Conservation (phyloP, 1,140 invertebrate species). For the Euschistus heros region DNA sequence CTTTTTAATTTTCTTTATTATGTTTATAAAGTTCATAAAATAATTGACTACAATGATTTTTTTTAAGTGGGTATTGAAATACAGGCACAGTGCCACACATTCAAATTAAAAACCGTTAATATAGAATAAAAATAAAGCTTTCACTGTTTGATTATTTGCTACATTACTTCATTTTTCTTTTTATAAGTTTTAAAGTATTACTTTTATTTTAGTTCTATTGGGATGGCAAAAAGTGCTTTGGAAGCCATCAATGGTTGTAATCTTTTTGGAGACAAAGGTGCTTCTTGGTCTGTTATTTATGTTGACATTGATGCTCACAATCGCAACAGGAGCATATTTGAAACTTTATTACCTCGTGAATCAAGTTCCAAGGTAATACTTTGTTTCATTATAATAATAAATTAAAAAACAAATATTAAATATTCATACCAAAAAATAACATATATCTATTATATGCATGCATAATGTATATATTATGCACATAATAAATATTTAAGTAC, state of each 20-base stretch:
- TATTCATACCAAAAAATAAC: no score
- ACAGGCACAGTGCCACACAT: no score
- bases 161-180: slow-evolving; percentile 19
- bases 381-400: slow-evolving; percentile 8
- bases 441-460: no score
- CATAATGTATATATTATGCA: no score
- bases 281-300: slow-evolving; percentile 96
- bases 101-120: no score
- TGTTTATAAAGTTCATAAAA: no score
- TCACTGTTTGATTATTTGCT: neutral
- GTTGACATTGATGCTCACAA: slow-evolving; percentile 99
- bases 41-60: no score
- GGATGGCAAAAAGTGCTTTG: slow-evolving; percentile 94
- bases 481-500: no score
- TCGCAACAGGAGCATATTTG: slow-evolving; percentile 96
- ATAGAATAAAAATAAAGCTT: neutral
- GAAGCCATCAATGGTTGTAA: slow-evolving; percentile 99
- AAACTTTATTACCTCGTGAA: slow-evolving; percentile 93
- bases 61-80: no score
- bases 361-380: slow-evolving; percentile 87
- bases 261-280: slow-evolving; percentile 93
- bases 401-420: no score
- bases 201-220: slow-evolving; percentile 47
- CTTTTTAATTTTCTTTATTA: no score
- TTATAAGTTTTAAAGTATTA: slow-evolving; percentile 16